These are phyloP conservation scores for Falco cherrug DNA, from an alignment of 2,797 vertebrate species.

Conservation along the genomic window DNA sequence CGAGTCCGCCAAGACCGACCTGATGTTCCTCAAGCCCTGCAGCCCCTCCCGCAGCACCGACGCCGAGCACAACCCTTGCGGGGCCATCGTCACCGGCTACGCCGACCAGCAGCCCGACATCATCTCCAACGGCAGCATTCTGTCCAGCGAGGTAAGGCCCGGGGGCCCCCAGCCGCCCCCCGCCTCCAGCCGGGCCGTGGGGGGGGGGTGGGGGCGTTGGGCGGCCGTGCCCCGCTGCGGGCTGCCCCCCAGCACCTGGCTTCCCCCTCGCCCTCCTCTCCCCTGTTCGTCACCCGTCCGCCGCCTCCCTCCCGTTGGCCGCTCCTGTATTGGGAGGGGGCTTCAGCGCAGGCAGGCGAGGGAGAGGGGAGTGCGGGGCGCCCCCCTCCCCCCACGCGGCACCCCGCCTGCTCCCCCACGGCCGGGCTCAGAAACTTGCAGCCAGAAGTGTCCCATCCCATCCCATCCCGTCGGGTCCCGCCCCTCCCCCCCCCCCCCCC, in stretches of 20 bases:
- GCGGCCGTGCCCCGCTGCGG: background rate
- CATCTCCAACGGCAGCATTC: constrained; percentile 96
- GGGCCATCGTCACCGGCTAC: constrained; percentile 91
- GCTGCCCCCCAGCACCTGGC: background rate
- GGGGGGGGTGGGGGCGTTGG: no score
- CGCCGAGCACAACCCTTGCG: constrained; percentile 92
- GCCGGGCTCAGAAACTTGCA: constrained; percentile 46
- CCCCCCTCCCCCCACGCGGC: background rate
- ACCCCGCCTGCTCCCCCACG: background rate
- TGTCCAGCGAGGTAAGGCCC: constrained; percentile 92
- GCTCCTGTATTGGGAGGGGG: background rate
- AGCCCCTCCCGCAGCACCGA: constrained; percentile 92
- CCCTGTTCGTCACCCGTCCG: background rate
- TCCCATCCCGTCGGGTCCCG: no score
- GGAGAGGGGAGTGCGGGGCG: background rate
- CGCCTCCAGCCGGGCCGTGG: background rate
- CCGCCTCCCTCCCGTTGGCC: no score
- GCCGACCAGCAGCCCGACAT: constrained; percentile 97
- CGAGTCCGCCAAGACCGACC: constrained; percentile 97
- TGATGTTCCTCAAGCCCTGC: constrained; percentile 98
- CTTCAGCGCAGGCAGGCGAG: background rate
- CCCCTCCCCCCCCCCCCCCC: no score
- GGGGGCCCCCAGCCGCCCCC: background rate
- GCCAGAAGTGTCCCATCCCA: background rate
- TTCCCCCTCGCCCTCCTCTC: background rate